These are phyloP conservation scores for Seriola quinqueradiata DNA, from an alignment of 2,113 vertebrate species.

Conservation along the genomic window DNA sequence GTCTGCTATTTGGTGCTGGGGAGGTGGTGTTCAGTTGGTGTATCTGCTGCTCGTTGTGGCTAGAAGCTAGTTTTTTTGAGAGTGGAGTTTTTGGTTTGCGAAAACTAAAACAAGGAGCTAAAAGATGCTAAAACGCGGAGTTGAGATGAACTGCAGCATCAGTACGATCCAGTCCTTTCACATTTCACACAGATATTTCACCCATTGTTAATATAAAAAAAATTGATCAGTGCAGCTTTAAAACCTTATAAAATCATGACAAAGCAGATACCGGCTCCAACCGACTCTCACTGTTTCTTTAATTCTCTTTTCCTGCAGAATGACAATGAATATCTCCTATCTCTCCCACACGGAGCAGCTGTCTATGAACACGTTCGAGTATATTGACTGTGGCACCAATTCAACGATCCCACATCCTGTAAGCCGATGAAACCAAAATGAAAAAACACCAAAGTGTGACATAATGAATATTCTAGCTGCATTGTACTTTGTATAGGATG, in stretches of 20 bases:
- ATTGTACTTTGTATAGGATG: neutral
- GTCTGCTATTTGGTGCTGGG: neutral
- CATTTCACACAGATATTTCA: no score
- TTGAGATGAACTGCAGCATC: no score
- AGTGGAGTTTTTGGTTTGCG: neutral
- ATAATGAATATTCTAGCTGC: slow-evolving; percentile 1
- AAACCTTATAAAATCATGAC: neutral
- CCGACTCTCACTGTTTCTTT: neutral
- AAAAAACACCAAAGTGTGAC: slow-evolving; percentile 13
- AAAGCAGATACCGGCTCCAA: neutral
- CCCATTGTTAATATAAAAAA: no score
- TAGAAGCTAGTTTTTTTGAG: neutral
- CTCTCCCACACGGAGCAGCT: slow-evolving; percentile 88
- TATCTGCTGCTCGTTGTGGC: no score
- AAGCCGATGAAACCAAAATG: slow-evolving; percentile 9
- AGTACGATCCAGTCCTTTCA: no score
- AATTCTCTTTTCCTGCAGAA: slow-evolving; percentile 73
- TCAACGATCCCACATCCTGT: slow-evolving; percentile 74
- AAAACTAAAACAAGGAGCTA: neutral
- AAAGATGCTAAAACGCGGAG: no score
- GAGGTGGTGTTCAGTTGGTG: neutral
- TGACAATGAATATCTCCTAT: slow-evolving; percentile 87
- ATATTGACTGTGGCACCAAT: slow-evolving; percentile 90
- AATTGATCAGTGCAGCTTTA: neutral
- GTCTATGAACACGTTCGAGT: slow-evolving; percentile 87